These are phyloP conservation scores for Oxystoma pomonae DNA, from an alignment of 2,888 invertebrate genomes.

Conservation along the genomic window DNA sequence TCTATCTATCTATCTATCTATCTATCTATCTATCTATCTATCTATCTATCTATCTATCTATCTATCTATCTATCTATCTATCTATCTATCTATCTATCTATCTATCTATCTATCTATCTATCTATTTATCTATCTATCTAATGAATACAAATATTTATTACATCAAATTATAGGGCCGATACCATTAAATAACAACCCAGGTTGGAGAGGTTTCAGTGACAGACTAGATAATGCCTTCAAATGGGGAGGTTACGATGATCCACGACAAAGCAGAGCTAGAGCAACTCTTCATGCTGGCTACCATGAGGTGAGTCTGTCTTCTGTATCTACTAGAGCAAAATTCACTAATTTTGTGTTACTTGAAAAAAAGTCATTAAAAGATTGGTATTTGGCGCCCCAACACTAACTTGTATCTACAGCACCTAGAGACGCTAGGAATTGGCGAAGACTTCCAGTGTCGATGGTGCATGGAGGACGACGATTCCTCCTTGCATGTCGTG, in stretches of 20 bases:
- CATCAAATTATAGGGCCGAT: not conserved
- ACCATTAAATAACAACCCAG: slow-evolving; percentile 9
- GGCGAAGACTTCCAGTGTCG: too few relatives aligned
- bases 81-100: not conserved
- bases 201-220: slow-evolving; percentile 4
- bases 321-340: too few relatives aligned
- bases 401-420: too few relatives aligned
- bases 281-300: slow-evolving; percentile 7
- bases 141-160: too few relatives aligned
- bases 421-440: too few relatives aligned
- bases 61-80: not conserved
- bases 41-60: not conserved
- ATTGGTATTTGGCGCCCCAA: too few relatives aligned
- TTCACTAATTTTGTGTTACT: too few relatives aligned
- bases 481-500: too few relatives aligned
- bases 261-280: slow-evolving; percentile 7
- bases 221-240: slow-evolving; percentile 3
- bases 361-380: too few relatives aligned
- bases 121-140: not conserved
- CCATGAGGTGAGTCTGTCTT: slow-evolving; percentile 4
- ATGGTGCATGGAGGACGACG: too few relatives aligned
- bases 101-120: slow-evolving; percentile 46
- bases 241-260: slow-evolving; percentile 11
- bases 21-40: slow-evolving; percentile 1
- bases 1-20: slow-evolving; percentile 46